Base-by-base conservation (phyloP, 64 coral and sea anemone genomes). In the Trachythela sp. region DNA sequence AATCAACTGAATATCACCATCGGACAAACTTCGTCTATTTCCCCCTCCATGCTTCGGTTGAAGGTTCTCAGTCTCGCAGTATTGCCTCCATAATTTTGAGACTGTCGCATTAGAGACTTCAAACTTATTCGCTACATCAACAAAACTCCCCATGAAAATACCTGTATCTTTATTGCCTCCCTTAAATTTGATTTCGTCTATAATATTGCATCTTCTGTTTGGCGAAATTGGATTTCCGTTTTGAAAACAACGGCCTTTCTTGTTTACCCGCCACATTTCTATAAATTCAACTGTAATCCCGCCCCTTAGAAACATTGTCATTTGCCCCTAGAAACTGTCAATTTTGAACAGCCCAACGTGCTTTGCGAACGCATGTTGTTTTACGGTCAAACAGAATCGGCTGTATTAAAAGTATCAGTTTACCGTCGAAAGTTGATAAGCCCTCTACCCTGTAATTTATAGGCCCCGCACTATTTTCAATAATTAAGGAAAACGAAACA, bases 101-200 rank as follows among this genome's bases (percentile, higher is more conserved):
- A 87, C 50, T 87, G 49, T 87, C 39, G 45, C 31, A 33, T 58
- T 58, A 18, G 38, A 48, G 30, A 58, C 85, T 87, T 86, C 48
- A 51, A 48, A 48, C 24, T 86, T 39, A n/a, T 48, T 24, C 31
- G 84, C 84, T 51, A 86, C 18, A 26, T 51, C 27, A 32, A 13
- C 45, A 13, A 87, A 52, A 48, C 9, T 51, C 8, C 85, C 85
- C 17, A 45, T n/a, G 49, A 87, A 87, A 56, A 24, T 11, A 33
- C 50, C 45, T 9, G 85, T 87, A 33, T 13, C 14, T 87, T 48
- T 58, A 87, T 87, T 45, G 20, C 85, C 85, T 24, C 85, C 85
- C 31, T 18, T 77, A 27, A 32, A 32, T 38, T 4, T 2, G 36
- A 77, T 77, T 35, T 77, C 32, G 71, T 77, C 71, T 34, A 77